A percentile compares a stretch with the other conserved stretches of the same genome.
Evolutionary conservation across 2,888 invertebrate genomes (phyloP).

Genomic region (Plagodis pulveraria): DNA sequence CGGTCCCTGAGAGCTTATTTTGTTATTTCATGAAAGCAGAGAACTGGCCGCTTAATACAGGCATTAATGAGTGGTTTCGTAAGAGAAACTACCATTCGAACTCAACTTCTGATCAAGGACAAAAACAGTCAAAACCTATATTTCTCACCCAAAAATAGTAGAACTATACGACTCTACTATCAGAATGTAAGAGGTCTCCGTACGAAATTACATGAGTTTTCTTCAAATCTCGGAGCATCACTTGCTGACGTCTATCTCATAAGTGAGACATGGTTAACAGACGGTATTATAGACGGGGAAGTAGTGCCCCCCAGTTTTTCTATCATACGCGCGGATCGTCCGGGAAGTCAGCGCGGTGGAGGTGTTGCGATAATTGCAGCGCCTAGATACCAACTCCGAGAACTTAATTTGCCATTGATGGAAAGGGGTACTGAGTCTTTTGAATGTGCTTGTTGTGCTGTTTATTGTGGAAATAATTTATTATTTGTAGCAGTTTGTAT

Average conservation of each 20-base stretch:
- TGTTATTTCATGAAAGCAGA: neutral
- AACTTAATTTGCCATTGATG: neutral
- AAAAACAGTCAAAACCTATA: neutral
- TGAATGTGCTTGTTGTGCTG: neutral
- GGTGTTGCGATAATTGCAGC: neutral
- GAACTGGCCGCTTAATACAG: neutral
- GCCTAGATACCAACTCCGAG: neutral
- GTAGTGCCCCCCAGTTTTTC: neutral
- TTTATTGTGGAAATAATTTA: conserved; percentile 1
- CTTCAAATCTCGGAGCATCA: neutral
- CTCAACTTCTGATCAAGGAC: neutral
- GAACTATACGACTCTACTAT: conserved; percentile 1
- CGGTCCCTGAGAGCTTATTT: neutral
- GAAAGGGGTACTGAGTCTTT: neutral
- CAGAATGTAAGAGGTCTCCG: neutral
- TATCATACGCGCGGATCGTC: neutral
- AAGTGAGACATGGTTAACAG: conserved; percentile 1
- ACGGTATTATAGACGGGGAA: conserved; percentile 91
- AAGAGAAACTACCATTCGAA: neutral
- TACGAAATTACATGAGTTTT: neutral
- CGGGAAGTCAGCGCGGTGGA: neutral
- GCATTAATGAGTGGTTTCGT: neutral
- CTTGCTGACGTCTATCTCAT: neutral
- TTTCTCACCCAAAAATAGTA: neutral
- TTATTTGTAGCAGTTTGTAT: neutral